phyloP scores from a whole-genome alignment of 2,113 vertebrate species.

The Suncus etruscus region DNA sequence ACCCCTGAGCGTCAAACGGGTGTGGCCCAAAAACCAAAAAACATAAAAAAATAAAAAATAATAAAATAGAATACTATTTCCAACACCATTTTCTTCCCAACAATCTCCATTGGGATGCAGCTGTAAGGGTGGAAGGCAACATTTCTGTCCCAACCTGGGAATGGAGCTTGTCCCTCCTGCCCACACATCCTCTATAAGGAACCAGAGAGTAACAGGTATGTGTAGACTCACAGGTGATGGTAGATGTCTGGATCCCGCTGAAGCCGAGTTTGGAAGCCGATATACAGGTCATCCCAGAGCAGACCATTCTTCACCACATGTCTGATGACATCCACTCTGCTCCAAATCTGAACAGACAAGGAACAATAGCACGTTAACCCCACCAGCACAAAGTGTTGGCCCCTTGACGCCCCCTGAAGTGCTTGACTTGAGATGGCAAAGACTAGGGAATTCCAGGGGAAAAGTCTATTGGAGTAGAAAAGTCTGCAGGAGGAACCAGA shows the following conservation, averaged over 20 bases:
- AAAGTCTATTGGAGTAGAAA: background rate
- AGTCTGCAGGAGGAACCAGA: too few species aligned
- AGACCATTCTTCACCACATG: conserved; percentile 86
- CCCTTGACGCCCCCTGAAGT: background rate
- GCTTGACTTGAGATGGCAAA: background rate
- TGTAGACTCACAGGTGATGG: conserved; percentile 87
- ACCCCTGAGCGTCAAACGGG: too few species aligned
- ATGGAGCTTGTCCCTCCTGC: too few species aligned
- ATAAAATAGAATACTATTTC: background rate
- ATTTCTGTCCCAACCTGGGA: background rate
- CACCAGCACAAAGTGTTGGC: accelerated
- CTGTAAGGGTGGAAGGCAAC: too few species aligned
- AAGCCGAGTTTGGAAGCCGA: conserved; percentile 91
- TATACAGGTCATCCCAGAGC: conserved; percentile 91
- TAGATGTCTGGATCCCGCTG: conserved; percentile 89
- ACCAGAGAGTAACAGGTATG: accelerated
- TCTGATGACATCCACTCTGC: conserved; percentile 88
- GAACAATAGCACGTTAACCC: background rate
- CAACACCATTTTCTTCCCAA: background rate
- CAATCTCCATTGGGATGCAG: background rate
- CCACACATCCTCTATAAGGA: too few species aligned
- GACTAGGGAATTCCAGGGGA: accelerated
- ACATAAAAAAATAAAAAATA: background rate
- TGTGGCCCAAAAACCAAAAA: too few species aligned
- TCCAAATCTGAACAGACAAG: conserved; percentile 82